phyloP scores from a whole-genome alignment of 2,797 vertebrate species.

The Ptychadena robeensis region DNA sequence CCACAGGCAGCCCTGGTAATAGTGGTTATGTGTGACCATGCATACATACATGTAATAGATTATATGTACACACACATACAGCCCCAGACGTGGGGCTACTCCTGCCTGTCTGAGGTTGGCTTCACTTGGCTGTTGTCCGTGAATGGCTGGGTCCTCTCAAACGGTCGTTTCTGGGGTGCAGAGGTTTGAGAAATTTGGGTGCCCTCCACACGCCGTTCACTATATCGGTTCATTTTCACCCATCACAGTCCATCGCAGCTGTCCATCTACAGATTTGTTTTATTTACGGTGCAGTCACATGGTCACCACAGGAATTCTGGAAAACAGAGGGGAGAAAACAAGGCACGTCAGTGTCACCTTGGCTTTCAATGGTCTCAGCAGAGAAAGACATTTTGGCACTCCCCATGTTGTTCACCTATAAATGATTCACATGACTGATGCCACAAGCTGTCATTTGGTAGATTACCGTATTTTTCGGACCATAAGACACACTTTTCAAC shows the following conservation, averaged over 20 bases:
- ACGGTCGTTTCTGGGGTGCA: conserved; percentile 14
- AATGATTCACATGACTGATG: too few species aligned
- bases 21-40: conserved; percentile 31
- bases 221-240: neutral
- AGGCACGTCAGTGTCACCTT: neutral
- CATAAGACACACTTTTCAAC: too few species aligned
- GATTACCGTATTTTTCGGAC: too few species aligned
- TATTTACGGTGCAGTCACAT: conserved; percentile 28
- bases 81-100: conserved; percentile 28
- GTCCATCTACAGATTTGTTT: neutral
- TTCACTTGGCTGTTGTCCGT: conserved; percentile 13
- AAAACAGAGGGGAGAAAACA: neutral
- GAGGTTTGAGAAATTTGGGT: conserved; percentile 34
- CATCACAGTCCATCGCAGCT: conserved; percentile 8
- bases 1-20: conserved; percentile 4
- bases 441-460: too few species aligned
- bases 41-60: conserved; percentile 35
- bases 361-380: too few species aligned
- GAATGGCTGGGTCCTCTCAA: neutral
- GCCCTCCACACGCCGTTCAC: neutral
- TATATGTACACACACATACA: conserved; percentile 30
- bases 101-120: conserved; percentile 5
- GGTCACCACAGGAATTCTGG: conserved; percentile 52
- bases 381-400: too few species aligned
- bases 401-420: too few species aligned